A percentile compares a stretch with the other conserved stretches of the same genome.
Conservation (phyloP, 2,888 invertebrate genomes). For the Sinopyrophorus schimmeli region DNA sequence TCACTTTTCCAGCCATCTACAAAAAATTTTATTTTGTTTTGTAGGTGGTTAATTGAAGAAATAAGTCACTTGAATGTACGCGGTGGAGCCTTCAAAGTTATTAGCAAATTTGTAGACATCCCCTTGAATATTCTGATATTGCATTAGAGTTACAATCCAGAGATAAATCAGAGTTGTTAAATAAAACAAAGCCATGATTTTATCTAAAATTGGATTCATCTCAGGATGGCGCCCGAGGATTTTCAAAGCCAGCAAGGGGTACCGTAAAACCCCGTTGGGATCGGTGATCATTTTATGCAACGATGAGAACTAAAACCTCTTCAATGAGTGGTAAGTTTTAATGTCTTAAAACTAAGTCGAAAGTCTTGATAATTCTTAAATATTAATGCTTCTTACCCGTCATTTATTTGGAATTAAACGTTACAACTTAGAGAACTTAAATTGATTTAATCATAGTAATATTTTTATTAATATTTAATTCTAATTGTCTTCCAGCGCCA, state of each 20-base stretch:
- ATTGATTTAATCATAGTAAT: too few relatives aligned
- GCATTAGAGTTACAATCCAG: constrained; percentile 9
- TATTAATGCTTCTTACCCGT: too few relatives aligned
- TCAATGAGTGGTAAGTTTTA: too few relatives aligned
- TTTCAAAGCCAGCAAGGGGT: constrained; percentile 7
- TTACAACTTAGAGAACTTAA: too few relatives aligned
- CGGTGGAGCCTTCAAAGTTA: constrained; percentile 19
- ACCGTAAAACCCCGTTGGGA: constrained; percentile 7
- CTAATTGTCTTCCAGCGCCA: too few relatives aligned
- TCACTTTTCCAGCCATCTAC: constrained; percentile 17
- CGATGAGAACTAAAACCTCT: too few relatives aligned
- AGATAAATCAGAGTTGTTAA: constrained; percentile 5
- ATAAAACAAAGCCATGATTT: constrained; percentile 9
- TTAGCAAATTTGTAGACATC: constrained; percentile 17
- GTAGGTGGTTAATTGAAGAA: background rate
- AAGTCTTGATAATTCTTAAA: too few relatives aligned
- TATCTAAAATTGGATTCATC: constrained; percentile 12
- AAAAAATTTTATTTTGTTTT: background rate
- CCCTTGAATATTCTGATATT: constrained; percentile 11
- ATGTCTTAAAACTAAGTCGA: too few relatives aligned
- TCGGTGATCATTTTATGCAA: constrained; percentile 8
- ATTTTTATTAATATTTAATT: too few relatives aligned
- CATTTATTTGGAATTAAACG: too few relatives aligned
- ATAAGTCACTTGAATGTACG: constrained; percentile 15
- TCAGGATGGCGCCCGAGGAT: constrained; percentile 17